A percentile compares a stretch with the other conserved stretches of the same genome.
Conservation (phyloP, 2,797 vertebrate genomes). For the Gambelia wislizenii region DNA sequence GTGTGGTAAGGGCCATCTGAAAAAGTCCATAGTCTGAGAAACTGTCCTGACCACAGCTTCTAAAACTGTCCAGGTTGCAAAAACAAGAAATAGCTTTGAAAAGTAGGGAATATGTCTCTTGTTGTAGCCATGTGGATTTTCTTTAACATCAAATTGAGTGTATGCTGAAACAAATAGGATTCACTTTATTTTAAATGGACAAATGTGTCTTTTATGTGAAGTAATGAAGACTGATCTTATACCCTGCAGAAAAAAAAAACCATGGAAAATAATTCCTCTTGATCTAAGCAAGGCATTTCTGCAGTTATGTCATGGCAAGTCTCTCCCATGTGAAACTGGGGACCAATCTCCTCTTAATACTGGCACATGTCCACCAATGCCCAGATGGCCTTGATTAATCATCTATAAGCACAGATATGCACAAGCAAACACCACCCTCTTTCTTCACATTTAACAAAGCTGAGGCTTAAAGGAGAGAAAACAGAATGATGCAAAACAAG, state of each 20-base stretch:
- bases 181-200: background rate
- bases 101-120: background rate
- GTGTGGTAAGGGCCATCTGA: too few relatives aligned
- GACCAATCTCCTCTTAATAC: background rate
- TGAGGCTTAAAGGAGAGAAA: background rate
- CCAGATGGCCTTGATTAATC: conserved; percentile 46
- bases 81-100: background rate
- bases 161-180: background rate
- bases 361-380: background rate
- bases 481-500: background rate
- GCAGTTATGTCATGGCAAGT: background rate
- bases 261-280: background rate
- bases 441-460: conserved; percentile 17
- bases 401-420: background rate
- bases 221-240: background rate
- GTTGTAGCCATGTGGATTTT: background rate
- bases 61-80: background rate
- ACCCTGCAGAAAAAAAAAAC: too few relatives aligned
- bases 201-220: background rate
- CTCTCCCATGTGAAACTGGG: background rate
- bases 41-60: too few relatives aligned
- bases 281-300: background rate
- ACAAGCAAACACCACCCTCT: conserved; percentile 35
- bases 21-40: too few relatives aligned
- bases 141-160: background rate